Evolutionary conservation across 2,888 invertebrate species (phyloP).

Genomic region (Tigriopus californicus): DNA sequence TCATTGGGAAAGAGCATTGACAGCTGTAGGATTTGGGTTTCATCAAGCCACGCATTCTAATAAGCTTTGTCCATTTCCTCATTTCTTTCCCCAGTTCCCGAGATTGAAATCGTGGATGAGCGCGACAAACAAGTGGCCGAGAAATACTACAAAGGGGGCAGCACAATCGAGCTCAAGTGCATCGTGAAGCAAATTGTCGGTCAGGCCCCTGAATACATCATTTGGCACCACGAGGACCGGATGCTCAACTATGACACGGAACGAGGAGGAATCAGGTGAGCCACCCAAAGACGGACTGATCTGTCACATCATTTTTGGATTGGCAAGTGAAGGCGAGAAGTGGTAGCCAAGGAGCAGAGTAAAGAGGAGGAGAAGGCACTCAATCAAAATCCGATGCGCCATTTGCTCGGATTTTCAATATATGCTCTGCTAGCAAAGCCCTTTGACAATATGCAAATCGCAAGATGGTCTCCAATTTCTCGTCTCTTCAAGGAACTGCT

Average conservation of each 20-base stretch:
- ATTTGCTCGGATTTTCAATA: no score
- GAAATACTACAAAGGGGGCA: slow-evolving; percentile 62
- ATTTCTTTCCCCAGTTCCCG: slow-evolving; percentile 42
- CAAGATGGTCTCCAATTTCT: no score
- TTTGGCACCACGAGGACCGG: slow-evolving; percentile 23
- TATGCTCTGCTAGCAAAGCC: no score
- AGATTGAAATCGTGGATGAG: slow-evolving; percentile 58
- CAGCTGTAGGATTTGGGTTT: not conserved
- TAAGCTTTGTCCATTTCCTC: not conserved
- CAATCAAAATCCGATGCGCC: no score
- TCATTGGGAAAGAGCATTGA: not conserved
- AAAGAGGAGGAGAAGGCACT: no score
- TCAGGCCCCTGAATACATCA: slow-evolving; percentile 18
- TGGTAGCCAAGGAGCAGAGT: no score
- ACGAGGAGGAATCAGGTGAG: slow-evolving; percentile 20
- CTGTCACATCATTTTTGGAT: no score
- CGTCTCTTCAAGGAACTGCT: no score
- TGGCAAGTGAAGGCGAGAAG: no score
- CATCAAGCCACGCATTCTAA: not conserved
- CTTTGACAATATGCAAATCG: no score
- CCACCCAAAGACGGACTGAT: no score
- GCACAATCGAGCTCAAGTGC: slow-evolving; percentile 60
- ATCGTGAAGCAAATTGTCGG: slow-evolving; percentile 47
- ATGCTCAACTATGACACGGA: slow-evolving; percentile 23
- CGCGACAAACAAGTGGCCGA: slow-evolving; percentile 52